Evolutionary conservation across 2,888 invertebrate genomes (phyloP).

Genomic region (Cryptus viduatorius): DNA sequence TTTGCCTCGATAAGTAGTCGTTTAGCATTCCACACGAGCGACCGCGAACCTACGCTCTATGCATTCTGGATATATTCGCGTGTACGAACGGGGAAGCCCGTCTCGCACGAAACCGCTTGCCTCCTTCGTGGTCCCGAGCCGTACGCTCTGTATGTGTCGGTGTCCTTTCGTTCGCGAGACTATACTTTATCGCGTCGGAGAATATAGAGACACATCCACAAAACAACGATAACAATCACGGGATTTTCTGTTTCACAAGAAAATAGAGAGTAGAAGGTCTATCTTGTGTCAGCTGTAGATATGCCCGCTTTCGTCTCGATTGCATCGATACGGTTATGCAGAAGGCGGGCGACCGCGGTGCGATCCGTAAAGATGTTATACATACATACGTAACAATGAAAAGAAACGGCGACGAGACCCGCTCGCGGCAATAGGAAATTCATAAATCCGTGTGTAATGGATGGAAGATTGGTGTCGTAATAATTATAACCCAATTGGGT

Average conservation of each 20-base stretch:
- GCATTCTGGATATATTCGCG: slow-evolving; percentile 69
- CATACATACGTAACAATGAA: too few relatives aligned
- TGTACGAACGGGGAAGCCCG: slow-evolving; percentile 4
- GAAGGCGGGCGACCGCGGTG: neutral
- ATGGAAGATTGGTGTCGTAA: too few relatives aligned
- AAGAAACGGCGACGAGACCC: neutral
- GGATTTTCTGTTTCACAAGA: neutral
- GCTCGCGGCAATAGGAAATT: slow-evolving; percentile 44
- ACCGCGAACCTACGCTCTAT: slow-evolving; percentile 68
- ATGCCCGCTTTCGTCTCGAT: slow-evolving; percentile 22
- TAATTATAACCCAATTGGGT: too few relatives aligned
- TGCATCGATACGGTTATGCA: slow-evolving; percentile 15
- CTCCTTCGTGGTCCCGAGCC: slow-evolving; percentile 11
- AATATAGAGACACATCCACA: neutral
- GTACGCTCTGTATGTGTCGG: neutral
- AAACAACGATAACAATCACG: slow-evolving; percentile 54
- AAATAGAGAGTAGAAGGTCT: neutral
- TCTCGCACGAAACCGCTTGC: slow-evolving; percentile 19
- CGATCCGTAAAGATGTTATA: too few relatives aligned
- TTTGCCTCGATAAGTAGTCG: slow-evolving; percentile 71
- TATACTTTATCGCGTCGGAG: slow-evolving; percentile 18
- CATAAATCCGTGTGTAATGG: too few relatives aligned
- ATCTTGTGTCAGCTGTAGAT: slow-evolving; percentile 17
- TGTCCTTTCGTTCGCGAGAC: slow-evolving; percentile 7
- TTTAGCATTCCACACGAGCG: slow-evolving; percentile 71